Percentiles rank a stretch among this genome's conserved stretches.
Evolutionary conservation across 2,113 vertebrate genomes (phyloP).

Genomic region (Cheilinus undulatus): DNA sequence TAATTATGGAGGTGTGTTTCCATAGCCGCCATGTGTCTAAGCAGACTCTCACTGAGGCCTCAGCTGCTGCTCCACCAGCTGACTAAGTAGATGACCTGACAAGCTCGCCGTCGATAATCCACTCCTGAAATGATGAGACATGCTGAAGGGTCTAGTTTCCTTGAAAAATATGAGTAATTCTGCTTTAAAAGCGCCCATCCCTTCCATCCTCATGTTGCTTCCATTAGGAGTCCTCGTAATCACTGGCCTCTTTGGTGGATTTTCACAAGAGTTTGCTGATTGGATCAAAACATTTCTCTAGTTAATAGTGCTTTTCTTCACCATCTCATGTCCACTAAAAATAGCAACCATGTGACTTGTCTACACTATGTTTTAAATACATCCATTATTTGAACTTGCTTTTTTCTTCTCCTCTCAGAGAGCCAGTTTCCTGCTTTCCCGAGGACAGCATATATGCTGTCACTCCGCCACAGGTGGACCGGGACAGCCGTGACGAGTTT

Average conservation of each 20-base stretch:
- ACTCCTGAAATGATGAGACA: slow-evolving; percentile 35
- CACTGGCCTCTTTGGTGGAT: background rate
- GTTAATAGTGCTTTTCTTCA: background rate
- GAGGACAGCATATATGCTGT: slow-evolving; percentile 91
- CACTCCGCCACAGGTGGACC: slow-evolving; percentile 85
- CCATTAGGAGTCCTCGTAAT: slow-evolving; percentile 24
- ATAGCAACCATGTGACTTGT: background rate
- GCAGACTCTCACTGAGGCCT: slow-evolving; percentile 22
- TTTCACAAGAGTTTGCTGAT: background rate
- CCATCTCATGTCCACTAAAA: background rate
- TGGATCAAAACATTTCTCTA: slow-evolving; percentile 1
- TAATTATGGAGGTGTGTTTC: background rate
- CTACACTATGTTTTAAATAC: background rate
- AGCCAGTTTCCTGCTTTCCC: slow-evolving; percentile 89
- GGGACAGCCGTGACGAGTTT: slow-evolving; percentile 89
- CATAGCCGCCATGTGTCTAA: slow-evolving; percentile 21
- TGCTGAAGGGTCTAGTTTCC: slow-evolving; percentile 32
- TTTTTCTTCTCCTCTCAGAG: slow-evolving; percentile 72
- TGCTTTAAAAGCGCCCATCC: background rate
- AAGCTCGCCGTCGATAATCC: slow-evolving; percentile 45
- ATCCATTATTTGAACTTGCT: background rate
- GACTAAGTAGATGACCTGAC: slow-evolving; percentile 40
- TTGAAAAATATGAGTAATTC: slow-evolving; percentile 46
- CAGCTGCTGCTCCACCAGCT: slow-evolving; percentile 46
- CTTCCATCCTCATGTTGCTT: slow-evolving; percentile 16